A percentile compares a stretch with the other conserved stretches of the same genome.
Evolutionary conservation across 1,140 invertebrate species (phyloP).

Genomic region (Telenomus remus): DNA sequence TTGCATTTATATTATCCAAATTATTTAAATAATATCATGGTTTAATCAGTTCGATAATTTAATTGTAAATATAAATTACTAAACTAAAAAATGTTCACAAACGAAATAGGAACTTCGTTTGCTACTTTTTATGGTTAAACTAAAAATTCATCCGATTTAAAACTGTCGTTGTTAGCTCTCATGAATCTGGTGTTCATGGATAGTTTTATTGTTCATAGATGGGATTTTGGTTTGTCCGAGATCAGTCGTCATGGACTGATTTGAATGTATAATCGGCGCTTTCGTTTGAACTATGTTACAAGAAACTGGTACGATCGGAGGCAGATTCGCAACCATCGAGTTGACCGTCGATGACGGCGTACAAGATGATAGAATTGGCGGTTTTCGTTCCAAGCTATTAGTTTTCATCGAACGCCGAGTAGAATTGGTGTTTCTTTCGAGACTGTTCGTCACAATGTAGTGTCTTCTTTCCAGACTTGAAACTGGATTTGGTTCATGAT

Average conservation of each 20-base stretch:
- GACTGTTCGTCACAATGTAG: conserved; percentile 73
- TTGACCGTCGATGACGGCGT: conserved; percentile 54
- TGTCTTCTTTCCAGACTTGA: conserved; percentile 70
- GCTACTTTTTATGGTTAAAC: no score
- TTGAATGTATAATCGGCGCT: conserved; percentile 68
- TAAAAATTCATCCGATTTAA: conserved; percentile 17
- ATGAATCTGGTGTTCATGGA: conserved; percentile 65
- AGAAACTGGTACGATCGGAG: conserved; percentile 70
- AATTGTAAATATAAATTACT: no score
- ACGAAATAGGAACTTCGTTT: no score
- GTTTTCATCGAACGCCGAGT: conserved; percentile 68
- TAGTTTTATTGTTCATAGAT: conserved; percentile 60
- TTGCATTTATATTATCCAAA: no score
- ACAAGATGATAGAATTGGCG: conserved; percentile 64
- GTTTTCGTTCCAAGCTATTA: conserved; percentile 72
- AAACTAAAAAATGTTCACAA: no score
- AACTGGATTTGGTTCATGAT: conserved; percentile 60
- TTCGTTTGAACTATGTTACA: conserved; percentile 72
- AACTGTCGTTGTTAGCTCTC: conserved; percentile 71
- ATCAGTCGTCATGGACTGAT: conserved; percentile 63
- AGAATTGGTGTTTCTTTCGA: conserved; percentile 71
- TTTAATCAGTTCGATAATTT: no score
- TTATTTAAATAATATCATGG: no score
- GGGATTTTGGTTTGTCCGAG: conserved; percentile 63
- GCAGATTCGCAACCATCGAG: conserved; percentile 68